Evolutionary conservation across 2,113 vertebrate genomes (phyloP).

Genomic region (Calonectris borealis): DNA sequence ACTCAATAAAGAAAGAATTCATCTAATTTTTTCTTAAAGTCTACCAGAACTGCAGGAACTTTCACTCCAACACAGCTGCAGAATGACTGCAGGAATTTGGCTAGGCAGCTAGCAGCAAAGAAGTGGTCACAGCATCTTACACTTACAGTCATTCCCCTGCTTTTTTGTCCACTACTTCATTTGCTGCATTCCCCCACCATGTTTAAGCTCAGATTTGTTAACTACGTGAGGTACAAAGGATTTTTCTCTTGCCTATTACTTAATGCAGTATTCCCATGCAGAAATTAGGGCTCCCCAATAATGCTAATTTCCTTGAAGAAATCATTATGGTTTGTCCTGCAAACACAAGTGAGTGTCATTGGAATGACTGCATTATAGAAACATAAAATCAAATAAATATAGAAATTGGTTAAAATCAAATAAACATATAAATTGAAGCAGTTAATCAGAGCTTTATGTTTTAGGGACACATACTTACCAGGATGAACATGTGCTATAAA

Average conservation of each 20-base stretch:
- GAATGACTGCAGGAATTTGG: conserved; percentile 39
- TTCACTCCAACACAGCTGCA: background rate
- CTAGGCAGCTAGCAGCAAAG: background rate
- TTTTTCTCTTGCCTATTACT: background rate
- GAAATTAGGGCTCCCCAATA: background rate
- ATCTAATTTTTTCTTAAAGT: background rate
- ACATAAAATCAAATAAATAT: background rate
- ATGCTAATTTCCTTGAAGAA: background rate
- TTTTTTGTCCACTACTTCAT: background rate
- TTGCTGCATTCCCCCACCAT: background rate
- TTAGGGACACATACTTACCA: background rate
- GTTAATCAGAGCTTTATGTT: background rate
- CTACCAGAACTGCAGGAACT: background rate
- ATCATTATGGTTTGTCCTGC: background rate
- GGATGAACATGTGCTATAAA: background rate
- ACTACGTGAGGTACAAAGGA: background rate
- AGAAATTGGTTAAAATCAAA: background rate
- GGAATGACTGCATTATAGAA: background rate
- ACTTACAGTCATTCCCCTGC: background rate
- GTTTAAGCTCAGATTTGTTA: background rate
- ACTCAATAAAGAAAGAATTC: background rate
- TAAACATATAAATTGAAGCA: background rate
- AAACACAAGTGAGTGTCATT: background rate
- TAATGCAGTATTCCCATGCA: background rate
- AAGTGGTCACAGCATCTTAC: background rate